Evolutionary conservation across 2,797 vertebrate genomes (phyloP).

Genomic region (Threskiornis aethiopicus): DNA sequence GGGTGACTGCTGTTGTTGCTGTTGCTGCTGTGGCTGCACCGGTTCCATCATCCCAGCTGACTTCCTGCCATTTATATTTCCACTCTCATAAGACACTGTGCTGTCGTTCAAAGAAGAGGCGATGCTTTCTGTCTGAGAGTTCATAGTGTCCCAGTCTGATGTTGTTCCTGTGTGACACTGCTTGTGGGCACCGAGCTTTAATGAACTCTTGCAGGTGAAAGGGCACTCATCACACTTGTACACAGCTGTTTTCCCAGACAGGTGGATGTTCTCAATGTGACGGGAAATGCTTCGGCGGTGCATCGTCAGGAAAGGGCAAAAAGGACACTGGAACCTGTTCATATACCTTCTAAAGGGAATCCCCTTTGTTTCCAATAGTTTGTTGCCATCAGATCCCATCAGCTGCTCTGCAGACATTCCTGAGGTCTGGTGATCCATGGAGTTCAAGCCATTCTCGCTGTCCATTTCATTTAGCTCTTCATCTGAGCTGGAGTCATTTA

Average conservation of each 20-base stretch:
- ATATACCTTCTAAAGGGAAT: conserved; percentile 95
- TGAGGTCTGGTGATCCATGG: conserved; percentile 82
- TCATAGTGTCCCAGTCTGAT: conserved; percentile 89
- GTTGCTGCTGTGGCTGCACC: conserved; percentile 66
- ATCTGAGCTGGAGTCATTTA: conserved; percentile 94
- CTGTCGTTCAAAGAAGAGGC: conserved; percentile 82
- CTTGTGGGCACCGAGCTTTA: conserved; percentile 91
- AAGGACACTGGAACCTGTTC: conserved; percentile 98
- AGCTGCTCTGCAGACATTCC: conserved; percentile 89
- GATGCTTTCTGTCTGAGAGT: conserved; percentile 86
- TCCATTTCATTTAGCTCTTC: conserved; percentile 92
- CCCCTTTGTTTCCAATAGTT: conserved; percentile 95
- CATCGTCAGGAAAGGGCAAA: conserved; percentile 97
- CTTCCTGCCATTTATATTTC: conserved; percentile 88
- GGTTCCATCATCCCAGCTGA: conserved; percentile 80
- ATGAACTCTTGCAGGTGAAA: conserved; percentile 94
- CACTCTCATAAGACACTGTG: conserved; percentile 82
- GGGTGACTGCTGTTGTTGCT: conserved; percentile 46
- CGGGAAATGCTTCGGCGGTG: conserved; percentile 95
- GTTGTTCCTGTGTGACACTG: conserved; percentile 85
- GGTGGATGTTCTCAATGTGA: conserved; percentile 97
- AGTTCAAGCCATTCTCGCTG: conserved; percentile 88
- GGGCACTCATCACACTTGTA: conserved; percentile 97
- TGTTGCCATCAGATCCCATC: conserved; percentile 93
- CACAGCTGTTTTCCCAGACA: conserved; percentile 93